Evolutionary conservation across 2,113 vertebrate genomes (phyloP), one percentile per base, ranked within the genome.

Genomic region (Coregonus clupeaformis): DNA sequence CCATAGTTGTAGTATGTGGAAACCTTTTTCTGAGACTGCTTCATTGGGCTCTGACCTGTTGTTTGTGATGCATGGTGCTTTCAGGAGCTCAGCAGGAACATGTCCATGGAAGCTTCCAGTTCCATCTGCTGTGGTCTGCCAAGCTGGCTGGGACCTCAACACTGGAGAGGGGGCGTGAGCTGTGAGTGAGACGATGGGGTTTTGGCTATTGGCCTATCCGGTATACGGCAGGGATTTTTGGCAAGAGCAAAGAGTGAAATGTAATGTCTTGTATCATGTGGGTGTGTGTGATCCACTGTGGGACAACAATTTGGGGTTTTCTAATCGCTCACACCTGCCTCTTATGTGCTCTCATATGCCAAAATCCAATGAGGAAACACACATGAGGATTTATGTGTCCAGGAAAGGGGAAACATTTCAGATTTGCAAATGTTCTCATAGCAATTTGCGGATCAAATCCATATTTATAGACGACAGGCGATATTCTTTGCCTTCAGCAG

Each of bases 391-490:
- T 84, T 77, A 59, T 71, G 84, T 86, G 82, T 82, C 76, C 65
- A 57, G 67, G 4, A 57, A 27, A 30, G n/a, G 60, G 36, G 64
- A 18, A 29, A 22, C 80, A 74, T 69, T 47, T 57, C 70, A 73
- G 71, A 80, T 84, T 88, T 87, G 77, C 77, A 78, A 84, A 80
- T 27, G 63, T 81, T 85, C 77, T 83, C 85, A 86, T 85, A 83
- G 83, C 79, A 84, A 80, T 87, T 86, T 81, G 77, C 77, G 68
- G 81, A 82, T 77, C 80, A 87, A 85, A 91, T 92, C 85, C 89
- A 91, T 90, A 91, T 92, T 90, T 88, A 89, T 90, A 84, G 87
- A 87, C 69, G 76, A 87, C 87, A 88, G 73, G 83, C 83, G 64
- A 85, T 85, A 83, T 87, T 89, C 84, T 89, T 87, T 82, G 84